These are phyloP conservation scores for Papilio protenor DNA, from an alignment of 2,888 invertebrate species.

Conservation along the genomic window DNA sequence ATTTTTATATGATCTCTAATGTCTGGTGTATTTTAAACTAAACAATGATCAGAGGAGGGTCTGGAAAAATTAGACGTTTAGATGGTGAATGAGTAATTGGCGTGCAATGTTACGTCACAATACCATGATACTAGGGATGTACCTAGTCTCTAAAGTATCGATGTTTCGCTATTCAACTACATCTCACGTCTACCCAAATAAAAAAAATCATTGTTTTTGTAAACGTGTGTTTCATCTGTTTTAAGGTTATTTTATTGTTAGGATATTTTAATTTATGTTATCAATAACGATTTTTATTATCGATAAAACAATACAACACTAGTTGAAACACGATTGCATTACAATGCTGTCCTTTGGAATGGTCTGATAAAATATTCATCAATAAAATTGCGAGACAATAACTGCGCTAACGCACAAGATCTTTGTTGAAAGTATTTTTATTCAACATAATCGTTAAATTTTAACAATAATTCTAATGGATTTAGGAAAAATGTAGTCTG, in stretches of 20 bases:
- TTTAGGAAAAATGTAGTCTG: too few relatives aligned
- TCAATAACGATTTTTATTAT: not conserved
- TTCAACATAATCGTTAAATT: not conserved
- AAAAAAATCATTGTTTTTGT: too few relatives aligned
- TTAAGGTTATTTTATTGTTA: not conserved
- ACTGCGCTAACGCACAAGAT: not conserved
- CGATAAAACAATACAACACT: not conserved
- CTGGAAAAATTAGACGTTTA: slow-evolving; percentile 48
- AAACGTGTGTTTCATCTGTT: not conserved
- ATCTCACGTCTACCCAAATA: not conserved
- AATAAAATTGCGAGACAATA: slow-evolving; percentile 40
- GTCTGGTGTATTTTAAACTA: slow-evolving; percentile 18
- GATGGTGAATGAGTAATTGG: slow-evolving; percentile 54
- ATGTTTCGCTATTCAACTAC: not conserved
- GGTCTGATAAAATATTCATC: slow-evolving; percentile 48
- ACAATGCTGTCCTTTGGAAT: slow-evolving; percentile 44
- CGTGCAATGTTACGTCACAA: slow-evolving; percentile 52
- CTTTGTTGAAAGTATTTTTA: not conserved
- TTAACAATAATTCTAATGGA: slow-evolving; percentile 6
- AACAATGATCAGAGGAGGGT: slow-evolving; percentile 20
- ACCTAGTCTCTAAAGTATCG: not conserved
- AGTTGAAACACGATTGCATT: slow-evolving; percentile 35
- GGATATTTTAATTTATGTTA: not conserved
- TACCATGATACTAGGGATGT: slow-evolving; percentile 38
- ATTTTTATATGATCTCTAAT: slow-evolving; percentile 46